Evolutionary conservation across 2,113 vertebrate genomes (phyloP), one percentile per base, ranked within the genome.

Genomic region (Cynoglossus semilaevis): DNA sequence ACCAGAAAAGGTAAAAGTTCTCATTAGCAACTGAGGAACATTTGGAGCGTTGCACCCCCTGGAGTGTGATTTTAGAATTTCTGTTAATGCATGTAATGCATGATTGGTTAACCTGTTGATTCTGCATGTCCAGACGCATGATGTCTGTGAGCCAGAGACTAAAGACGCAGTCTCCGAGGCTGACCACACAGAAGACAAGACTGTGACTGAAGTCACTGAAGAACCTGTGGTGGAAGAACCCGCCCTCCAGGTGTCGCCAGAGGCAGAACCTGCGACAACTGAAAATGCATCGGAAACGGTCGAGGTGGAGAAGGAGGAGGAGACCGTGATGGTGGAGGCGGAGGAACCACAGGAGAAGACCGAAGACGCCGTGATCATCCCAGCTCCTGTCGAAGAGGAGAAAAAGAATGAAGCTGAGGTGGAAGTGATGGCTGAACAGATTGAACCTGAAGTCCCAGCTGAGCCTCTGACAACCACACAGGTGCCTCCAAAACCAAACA

Each of bases 91-190:
- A 67, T 58, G 69, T 19, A n/a, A n/a, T 74, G 69, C 55, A 59
- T 56, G 57, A 8, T 46, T 15, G 29, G 4, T 44, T 59, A 70
- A 72, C 13, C 16, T 65, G 64, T 59, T 60, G 61, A 37, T 45
- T 58, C 72, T 51, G 68, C 64, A 57, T 35, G 57, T 56, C 62
- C 60, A 85, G 85, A 81, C 63, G 12, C 61, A 13, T 15, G 59
- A 57, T n/a, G 64, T 63, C 52, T 68, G 42, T 16, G 62, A 73
- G 50, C n/a, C 59, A 48, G 62, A 47, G 18, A 7, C 61, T 42
- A 48, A 65, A 41, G 58, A 16, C 0, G 8, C 48, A 2, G 46
- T 46, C 29, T n/a, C 49, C 4, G 37, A 63, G 22, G 22, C 6
- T 29, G 22, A 29, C 3, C 2, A 29, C 22, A 19, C 60, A 37